A percentile compares a stretch with the other conserved stretches of the same genome.
Conservation (phyloP, 2,797 vertebrate species). For the Acipenser oxyrinchus region DNA sequence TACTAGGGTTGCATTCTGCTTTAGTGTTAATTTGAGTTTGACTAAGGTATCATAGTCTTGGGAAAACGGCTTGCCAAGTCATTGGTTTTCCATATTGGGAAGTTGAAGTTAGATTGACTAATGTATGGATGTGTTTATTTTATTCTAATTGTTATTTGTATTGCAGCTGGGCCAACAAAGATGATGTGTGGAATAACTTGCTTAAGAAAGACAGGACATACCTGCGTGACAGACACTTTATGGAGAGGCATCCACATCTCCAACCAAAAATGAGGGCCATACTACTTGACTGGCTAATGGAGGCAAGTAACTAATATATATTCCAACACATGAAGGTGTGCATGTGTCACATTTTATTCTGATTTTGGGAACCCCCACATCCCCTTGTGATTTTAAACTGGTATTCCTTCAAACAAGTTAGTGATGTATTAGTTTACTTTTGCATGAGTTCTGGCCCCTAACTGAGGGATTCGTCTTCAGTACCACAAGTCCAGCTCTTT, state of each 20-base stretch:
- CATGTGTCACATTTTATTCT: background rate
- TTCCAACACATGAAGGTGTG: too few relatives aligned
- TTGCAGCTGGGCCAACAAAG: slow-evolving; percentile 84
- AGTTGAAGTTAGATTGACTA: background rate
- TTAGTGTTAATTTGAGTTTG: too few relatives aligned
- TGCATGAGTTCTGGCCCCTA: too few relatives aligned
- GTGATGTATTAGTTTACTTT: background rate
- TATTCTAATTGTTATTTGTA: slow-evolving; percentile 7
- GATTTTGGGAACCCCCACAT: background rate
- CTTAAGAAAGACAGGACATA: slow-evolving; percentile 80
- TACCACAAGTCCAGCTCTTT: too few relatives aligned
- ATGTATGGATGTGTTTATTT: background rate
- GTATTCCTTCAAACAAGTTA: background rate
- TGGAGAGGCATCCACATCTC: slow-evolving; percentile 85
- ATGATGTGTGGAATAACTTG: slow-evolving; percentile 92
- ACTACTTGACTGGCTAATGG: slow-evolving; percentile 95
- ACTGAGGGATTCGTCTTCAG: too few relatives aligned
- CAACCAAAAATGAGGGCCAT: slow-evolving; percentile 88
- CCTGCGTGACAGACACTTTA: slow-evolving; percentile 63
- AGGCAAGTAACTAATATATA: slow-evolving; percentile 58
- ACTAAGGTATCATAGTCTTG: background rate
- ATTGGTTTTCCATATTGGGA: background rate
- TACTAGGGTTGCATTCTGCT: background rate
- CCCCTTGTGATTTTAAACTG: background rate
- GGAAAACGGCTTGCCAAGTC: too few relatives aligned